Base-by-base conservation (phyloP, 2,113 vertebrate species). In the Brienomyrus brachyistius region DNA sequence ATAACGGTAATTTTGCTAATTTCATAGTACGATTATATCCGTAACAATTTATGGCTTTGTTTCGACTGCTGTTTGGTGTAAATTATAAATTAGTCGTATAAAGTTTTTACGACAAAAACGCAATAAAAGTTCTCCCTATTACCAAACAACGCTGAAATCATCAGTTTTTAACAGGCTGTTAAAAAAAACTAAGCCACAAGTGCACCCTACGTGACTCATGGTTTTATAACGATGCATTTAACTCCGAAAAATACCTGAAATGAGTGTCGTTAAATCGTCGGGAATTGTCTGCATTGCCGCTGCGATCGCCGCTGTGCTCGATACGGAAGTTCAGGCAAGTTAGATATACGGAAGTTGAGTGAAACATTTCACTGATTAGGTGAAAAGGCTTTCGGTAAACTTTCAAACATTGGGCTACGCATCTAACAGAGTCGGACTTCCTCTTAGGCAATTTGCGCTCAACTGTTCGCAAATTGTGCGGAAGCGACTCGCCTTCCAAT, bases 211-310 rank as follows among this genome's bases (percentile, higher is more conserved):
- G 11, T 45, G 45, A 19, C n/a, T 27, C 50, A 35, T 1, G 51
- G 7, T 15, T 54, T 40, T 17, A 87, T 40, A 35, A 35, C 13
- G 51, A 11, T 23, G 35, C 51, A n/a, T 27, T 47, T 23, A 40
- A 45, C 11, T 62, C 35, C 4, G 35, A 31, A 48, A 80, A 86
- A 43, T 94, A 96, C 96, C 96, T 95, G 94, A 93, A 35, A 96
- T 92, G 6, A 96, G 95, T 31, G 91, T 40, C 13, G 93, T 90
- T 88, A 96, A 48, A 84, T 96, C 95, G 87, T 96, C 96, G 1
- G 95, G 94, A 59, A 95, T 89, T 4, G 92, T 74, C 1, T 89
- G 93, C 96, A 96, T 96, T 7, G 77, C 92, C 0, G 2, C 19
- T 48, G 23, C 23, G 8, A 45, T 85, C 54, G 90, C 91, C 84